Base-by-base conservation (phyloP, 2,797 vertebrate species). In the Columba guinea region DNA sequence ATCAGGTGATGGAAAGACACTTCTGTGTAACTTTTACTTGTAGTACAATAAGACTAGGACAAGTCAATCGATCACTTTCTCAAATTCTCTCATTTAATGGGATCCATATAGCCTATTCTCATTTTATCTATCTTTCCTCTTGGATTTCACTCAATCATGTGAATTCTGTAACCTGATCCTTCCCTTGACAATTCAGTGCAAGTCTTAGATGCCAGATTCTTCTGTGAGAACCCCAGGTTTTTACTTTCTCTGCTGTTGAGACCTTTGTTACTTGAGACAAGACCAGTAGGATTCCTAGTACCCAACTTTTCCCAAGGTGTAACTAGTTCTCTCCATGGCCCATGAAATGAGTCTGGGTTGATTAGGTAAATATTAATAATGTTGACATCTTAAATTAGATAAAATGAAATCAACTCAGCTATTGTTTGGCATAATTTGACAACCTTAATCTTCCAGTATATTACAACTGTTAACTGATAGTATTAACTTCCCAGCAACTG, bases 351-450 rank as follows among this genome's bases (percentile, higher is more conserved):
- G 9, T 17, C 37, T 67, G 48, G 18, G 11, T 67, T 79, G 84
- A 87, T 93, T 92, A 87, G 67, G 70, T 90, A 83, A 63, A 51
- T 58, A 78, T 79, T 81, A 90, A 48, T 84, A 90, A 64, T 44
- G 63, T 84, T 82, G 75, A 95, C 78, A 77, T 74, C 75, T 82
- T 82, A 74, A 84, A 48, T 92, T 82, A 82, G 91, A 90, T 89
- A 73, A 96, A 95, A 96, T 78, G 20, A 93, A 64, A 41, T 87
- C 76, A 86, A 52, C 35, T 88, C 23, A 51, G 63, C 74, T 80
- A 63, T 92, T 75, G 79, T 93, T 79, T 93, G 55, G 19, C n/a
- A 82, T 94, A 87, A 94, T 93, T 90, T 90, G 81, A 92, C 91
- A 89, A 82, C 56, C 15, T 87, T 84, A 92, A 94, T 94, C 87